A percentile compares a stretch with the other conserved stretches of the same genome.
Evolutionary conservation across 2,113 vertebrate genomes (phyloP).

Genomic region (Rhynchopsitta pachyrhyncha): DNA sequence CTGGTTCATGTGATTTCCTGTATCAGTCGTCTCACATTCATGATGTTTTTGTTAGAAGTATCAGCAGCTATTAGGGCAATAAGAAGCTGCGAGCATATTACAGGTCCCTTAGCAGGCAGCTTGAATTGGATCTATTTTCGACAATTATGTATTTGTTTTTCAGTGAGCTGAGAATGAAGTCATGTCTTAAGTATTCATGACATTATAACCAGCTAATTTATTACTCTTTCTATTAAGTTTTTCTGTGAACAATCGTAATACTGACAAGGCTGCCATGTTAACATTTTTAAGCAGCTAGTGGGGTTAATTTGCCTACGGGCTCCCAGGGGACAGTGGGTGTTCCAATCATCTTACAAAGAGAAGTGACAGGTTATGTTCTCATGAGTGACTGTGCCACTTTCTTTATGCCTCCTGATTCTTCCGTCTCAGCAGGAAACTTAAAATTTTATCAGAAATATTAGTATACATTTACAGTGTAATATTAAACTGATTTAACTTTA

Average conservation of each 20-base stretch:
- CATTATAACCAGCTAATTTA: conserved; percentile 58
- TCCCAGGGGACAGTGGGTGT: conserved; percentile 27
- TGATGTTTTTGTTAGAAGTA: neutral
- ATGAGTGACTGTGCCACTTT: neutral
- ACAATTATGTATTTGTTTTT: conserved; percentile 16
- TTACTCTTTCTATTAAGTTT: conserved; percentile 51
- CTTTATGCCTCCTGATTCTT: conserved; percentile 2
- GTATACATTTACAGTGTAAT: conserved; percentile 30
- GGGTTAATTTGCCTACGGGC: conserved; percentile 48
- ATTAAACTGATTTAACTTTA: conserved; percentile 36
- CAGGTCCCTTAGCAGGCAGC: neutral
- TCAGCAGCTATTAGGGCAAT: neutral
- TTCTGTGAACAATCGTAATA: conserved; percentile 39
- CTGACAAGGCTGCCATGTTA: conserved; percentile 60
- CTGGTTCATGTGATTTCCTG: neutral
- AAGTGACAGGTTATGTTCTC: conserved; percentile 41
- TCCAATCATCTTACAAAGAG: conserved; percentile 13
- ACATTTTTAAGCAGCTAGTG: conserved; percentile 48
- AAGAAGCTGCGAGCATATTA: neutral
- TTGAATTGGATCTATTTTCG: conserved; percentile 18
- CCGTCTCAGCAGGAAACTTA: conserved; percentile 10
- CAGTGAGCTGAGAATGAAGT: neutral
- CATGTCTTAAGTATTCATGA: conserved; percentile 60
- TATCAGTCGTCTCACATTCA: neutral
- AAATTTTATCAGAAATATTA: conserved; percentile 46